Conservation (phyloP, 2,888 invertebrate genomes). For the Thera britannica region DNA sequence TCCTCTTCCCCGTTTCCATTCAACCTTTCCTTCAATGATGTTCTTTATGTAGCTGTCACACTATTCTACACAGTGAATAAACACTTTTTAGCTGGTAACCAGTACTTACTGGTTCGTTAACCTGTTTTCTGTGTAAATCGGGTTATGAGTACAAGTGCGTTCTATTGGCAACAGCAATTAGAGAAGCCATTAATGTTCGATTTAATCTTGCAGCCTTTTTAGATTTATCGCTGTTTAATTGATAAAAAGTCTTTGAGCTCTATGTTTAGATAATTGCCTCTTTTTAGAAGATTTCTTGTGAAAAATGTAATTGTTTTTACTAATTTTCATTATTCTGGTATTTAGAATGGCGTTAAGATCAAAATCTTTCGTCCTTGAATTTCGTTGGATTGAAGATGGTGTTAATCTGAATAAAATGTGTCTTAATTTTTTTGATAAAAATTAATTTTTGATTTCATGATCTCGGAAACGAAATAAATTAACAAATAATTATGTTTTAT, state of each 20-base stretch:
- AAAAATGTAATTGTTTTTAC: neutral
- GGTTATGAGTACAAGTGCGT: conserved; percentile 9
- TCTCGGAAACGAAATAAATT: too few relatives aligned
- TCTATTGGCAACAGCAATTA: conserved; percentile 58
- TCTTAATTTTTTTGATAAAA: too few relatives aligned
- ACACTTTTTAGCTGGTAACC: neutral
- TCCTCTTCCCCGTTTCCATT: too few relatives aligned
- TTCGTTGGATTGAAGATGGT: too few relatives aligned
- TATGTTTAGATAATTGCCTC: neutral
- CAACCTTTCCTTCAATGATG: too few relatives aligned
- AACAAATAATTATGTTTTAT: too few relatives aligned
- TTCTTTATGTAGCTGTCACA: too few relatives aligned
- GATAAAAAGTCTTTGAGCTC: conserved; percentile 43
- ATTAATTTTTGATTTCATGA: too few relatives aligned
- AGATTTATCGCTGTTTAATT: conserved; percentile 60
- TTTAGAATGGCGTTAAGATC: too few relatives aligned
- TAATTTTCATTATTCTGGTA: too few relatives aligned
- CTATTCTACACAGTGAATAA: neutral
- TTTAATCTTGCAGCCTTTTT: conserved; percentile 54
- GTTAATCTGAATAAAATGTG: too few relatives aligned
- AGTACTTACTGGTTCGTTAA: neutral
- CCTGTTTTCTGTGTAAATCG: conserved; percentile 13
- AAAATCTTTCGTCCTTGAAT: too few relatives aligned
- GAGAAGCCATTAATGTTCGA: conserved; percentile 58
- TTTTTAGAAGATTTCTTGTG: conserved; percentile 19